Percentiles rank a stretch among this genome's conserved stretches.
Evolutionary conservation across 2,113 vertebrate species (phyloP).

Genomic region (Dolichotis patagonum): DNA sequence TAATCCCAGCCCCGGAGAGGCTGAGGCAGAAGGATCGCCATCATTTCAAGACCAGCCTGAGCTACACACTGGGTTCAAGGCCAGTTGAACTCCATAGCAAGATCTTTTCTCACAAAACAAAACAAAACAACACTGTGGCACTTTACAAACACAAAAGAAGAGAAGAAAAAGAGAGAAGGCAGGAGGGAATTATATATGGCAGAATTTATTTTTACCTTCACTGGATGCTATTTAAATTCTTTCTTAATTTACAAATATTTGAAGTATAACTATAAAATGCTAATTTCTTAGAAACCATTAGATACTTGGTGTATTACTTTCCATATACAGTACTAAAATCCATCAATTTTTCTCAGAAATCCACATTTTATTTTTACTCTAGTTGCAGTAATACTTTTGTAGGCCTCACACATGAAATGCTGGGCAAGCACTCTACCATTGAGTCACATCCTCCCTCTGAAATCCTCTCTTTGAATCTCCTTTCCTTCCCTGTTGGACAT

Average conservation of each 20-base stretch:
- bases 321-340: neutral
- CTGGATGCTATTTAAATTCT: neutral
- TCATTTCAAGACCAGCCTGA: neutral
- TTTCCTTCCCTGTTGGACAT: neutral
- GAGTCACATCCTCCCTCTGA: neutral
- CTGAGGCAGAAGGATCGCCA: neutral
- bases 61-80: neutral
- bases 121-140: neutral
- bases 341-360: neutral
- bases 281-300: conserved; percentile 5
- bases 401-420: neutral
- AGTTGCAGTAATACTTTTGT: neutral
- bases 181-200: neutral
- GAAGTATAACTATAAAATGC: neutral
- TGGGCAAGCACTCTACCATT: neutral
- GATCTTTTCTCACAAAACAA: neutral
- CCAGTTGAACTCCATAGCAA: neutral
- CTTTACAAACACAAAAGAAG: neutral
- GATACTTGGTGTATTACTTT: neutral
- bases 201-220: neutral
- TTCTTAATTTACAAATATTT: conserved; percentile 22
- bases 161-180: neutral
- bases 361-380: neutral
- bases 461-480: neutral
- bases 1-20: neutral